Evolutionary conservation across 2,113 vertebrate genomes (phyloP).

Genomic region (Cebus imitator): DNA sequence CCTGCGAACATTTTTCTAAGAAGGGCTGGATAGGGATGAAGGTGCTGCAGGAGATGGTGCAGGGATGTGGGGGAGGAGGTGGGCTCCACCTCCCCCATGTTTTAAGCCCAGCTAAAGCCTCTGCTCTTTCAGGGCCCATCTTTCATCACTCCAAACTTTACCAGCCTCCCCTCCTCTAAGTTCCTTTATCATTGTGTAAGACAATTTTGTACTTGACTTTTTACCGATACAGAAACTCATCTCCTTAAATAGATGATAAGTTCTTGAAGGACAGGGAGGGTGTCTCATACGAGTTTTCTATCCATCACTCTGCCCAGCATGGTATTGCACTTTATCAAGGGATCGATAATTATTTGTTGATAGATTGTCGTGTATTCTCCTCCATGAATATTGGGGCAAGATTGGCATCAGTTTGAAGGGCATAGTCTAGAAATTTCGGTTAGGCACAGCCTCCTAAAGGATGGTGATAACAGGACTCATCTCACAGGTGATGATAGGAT

Average conservation of each 20-base stretch:
- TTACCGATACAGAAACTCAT: neutral
- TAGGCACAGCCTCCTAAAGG: too few species aligned
- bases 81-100: too few species aligned
- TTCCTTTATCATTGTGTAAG: neutral
- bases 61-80: accelerated
- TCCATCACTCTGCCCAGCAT: neutral
- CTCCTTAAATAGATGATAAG: neutral
- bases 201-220: neutral
- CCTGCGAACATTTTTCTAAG: neutral
- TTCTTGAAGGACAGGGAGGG: neutral
- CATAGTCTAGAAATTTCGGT: neutral
- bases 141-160: neutral
- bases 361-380: neutral
- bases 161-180: neutral
- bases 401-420: neutral
- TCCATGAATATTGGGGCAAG: neutral
- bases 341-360: neutral
- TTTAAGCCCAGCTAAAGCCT: neutral
- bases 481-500: neutral
- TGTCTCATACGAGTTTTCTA: neutral
- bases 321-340: too few species aligned
- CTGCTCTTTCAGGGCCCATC: neutral
- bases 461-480: neutral
- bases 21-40: neutral
- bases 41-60: too few species aligned